A percentile compares a stretch with the other conserved stretches of the same genome.
Evolutionary conservation across 2,113 vertebrate genomes (phyloP).

Genomic region (Zootoca vivipara): DNA sequence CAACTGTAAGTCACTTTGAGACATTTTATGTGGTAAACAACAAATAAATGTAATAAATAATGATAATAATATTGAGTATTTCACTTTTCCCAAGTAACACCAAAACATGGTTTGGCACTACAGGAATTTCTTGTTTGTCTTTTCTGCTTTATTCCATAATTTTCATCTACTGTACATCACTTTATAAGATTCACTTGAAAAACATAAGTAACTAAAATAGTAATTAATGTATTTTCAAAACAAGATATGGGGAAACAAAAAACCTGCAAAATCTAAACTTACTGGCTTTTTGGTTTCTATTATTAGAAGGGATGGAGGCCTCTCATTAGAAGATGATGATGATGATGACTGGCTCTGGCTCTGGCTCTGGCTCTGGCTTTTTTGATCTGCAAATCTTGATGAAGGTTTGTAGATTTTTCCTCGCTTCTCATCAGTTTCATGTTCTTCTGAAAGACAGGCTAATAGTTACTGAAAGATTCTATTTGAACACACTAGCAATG

Average conservation of each 20-base stretch:
- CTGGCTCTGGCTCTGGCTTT: conserved; percentile 82
- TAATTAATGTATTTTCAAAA: background rate
- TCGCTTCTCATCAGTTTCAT: conserved; percentile 90
- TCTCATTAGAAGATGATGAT: conserved; percentile 80
- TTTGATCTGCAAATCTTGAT: conserved; percentile 90
- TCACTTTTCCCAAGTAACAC: background rate
- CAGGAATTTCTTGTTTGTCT: background rate
- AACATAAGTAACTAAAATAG: background rate
- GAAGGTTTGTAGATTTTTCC: conserved; percentile 98
- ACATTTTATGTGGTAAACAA: too few species aligned
- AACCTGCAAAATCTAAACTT: conserved; percentile 68
- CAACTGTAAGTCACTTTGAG: too few species aligned
- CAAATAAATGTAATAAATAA: too few species aligned
- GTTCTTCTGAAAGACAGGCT: conserved; percentile 82
- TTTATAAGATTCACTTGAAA: background rate
- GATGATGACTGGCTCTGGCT: conserved; percentile 78
- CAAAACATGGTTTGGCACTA: background rate
- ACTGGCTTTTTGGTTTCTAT: conserved; percentile 93
- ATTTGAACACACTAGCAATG: background rate
- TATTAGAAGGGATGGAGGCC: conserved; percentile 88
- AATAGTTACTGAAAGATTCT: conserved; percentile 24
- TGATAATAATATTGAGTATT: too few species aligned
- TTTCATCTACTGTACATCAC: background rate
- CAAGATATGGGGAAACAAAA: background rate
- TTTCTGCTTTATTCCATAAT: background rate